Base-by-base conservation (phyloP, 2,113 vertebrate genomes). In the Anolis sagrei region DNA sequence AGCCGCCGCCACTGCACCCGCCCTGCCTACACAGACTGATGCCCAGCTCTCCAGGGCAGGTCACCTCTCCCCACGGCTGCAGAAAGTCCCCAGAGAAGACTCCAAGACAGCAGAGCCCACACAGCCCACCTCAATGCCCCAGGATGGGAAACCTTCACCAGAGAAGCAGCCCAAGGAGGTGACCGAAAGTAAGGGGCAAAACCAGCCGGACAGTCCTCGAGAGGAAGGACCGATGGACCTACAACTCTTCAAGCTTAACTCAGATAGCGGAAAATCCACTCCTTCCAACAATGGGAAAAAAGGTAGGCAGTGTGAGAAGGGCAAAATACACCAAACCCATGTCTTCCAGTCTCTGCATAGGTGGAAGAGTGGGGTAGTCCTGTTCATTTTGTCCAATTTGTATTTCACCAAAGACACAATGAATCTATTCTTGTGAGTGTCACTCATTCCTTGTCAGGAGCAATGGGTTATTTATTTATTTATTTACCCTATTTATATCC, bases 201-300 rank as follows among this genome's bases (percentile, higher is more conserved):
- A 88, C 82, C 97, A 96, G 95, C 91, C 87, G 84, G 97, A 97
- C 78, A 94, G 94, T 74, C 80, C 93, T 69, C 98, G 96, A 79
- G 98, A 98, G 70, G 99, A 99, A 0, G 97, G 92, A 0, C 97
- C 97, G 0, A 97, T 97, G 25, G 99, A 99, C 89, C 95, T 99
- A 51, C 91, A 98, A 70, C 97, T 99, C 86, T 99, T 99, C 62
- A 98, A 99, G 96, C 97, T 99, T 14, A 99, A 98, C 93, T 99
- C 98, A 0, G 98, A 99, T 84, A 99, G 98, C 1, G 99, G 98
- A 54, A 99, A 99, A 91, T 99, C 98, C 14, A 99, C 98, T 0
- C 98, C 99, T 21, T 99, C 99, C 82, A 99, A 99, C 95, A 99
- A 98, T 0, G 98, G 98, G 90, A 98, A 99, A 94, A 99, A 99